Base-by-base conservation (phyloP, 92 coral and sea anemone species). In the Umimayanthus kanabou region DNA sequence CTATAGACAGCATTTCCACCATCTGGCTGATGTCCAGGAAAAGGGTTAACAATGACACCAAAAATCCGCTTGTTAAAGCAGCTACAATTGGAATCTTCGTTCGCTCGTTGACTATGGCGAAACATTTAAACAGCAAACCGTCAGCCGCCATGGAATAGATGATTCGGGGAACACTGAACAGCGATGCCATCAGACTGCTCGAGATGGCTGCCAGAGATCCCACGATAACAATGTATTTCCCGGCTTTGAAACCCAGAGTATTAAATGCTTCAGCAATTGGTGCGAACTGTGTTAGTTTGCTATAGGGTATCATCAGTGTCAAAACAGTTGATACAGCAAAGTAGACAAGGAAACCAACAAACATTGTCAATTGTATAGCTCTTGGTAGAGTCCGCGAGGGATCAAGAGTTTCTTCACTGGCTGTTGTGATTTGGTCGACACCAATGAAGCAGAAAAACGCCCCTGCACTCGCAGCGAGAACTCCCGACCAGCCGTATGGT, bases 201-300 rank as follows among this genome's bases (percentile, higher is more conserved):
- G 88, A 65, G 25, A 95, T 93, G 29, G 98, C 98, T 45, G 93
- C 89, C 29, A 94, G 53, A 26, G 94, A 95, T n/a, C 98, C 98
- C 29, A 85, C 82, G 20, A 94, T 91, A 23, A 94, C 92, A 28
- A 94, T 80, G 53, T 93, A 93, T 77, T 93, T 94, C 11, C 93
- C 98, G 53, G 91, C 89, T 26, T 80, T 80, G 71, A 90, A 86
- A n/a, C 92, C 92, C 10, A 88, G 81, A 16, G 84, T 80, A 16
- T 67, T 85, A 45, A 90, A 90, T 7, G 92, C 92, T 65, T 85
- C 85, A 10, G 92, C 89, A 11, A 90, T 73, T 73, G 92, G 92
- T 45, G 90, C 84, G 33, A 86, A 88, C 42, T 72, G 39, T 67
- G 77, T 66, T 7, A 90, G 84, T 28, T 73, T 18, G 43, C 86